Evolutionary conservation across 2,113 vertebrate genomes (phyloP).

Genomic region (Bubalus kerabau): DNA sequence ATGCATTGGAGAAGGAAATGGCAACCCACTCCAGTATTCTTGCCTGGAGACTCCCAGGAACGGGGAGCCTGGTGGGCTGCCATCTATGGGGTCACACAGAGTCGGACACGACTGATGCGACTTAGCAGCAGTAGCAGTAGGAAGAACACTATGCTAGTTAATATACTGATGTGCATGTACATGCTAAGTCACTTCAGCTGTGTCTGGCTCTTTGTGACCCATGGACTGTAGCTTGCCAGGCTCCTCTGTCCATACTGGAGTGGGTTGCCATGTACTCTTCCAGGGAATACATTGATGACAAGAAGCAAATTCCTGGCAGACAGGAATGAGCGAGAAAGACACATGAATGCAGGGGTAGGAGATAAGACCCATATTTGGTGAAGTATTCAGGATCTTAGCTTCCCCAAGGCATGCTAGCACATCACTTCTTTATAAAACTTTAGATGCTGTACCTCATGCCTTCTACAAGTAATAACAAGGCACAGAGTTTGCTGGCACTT

Average conservation of each 20-base stretch:
- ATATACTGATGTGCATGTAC: not conserved
- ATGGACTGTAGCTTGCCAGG: not conserved
- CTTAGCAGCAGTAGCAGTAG: not conserved
- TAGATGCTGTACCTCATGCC: not conserved
- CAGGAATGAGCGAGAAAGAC: not conserved
- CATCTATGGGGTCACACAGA: too few relatives aligned
- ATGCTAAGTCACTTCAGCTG: not conserved
- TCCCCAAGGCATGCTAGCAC: not conserved
- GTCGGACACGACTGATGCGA: too few relatives aligned
- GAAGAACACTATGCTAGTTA: not conserved
- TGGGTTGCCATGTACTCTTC: not conserved
- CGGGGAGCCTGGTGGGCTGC: too few relatives aligned
- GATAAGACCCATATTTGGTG: not conserved
- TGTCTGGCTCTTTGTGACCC: not conserved
- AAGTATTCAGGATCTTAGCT: not conserved
- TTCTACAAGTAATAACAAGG: not conserved
- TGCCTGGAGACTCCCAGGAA: too few relatives aligned
- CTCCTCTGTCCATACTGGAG: not conserved
- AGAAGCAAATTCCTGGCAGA: not conserved
- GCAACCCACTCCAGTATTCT: too few relatives aligned
- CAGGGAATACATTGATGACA: not conserved
- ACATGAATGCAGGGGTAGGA: not conserved
- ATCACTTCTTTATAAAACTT: not conserved
- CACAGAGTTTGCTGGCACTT: not conserved
- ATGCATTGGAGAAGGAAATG: too few relatives aligned